phyloP scores from a whole-genome alignment of 1,140 invertebrate species.

The Meloidogyne hapla region DNA sequence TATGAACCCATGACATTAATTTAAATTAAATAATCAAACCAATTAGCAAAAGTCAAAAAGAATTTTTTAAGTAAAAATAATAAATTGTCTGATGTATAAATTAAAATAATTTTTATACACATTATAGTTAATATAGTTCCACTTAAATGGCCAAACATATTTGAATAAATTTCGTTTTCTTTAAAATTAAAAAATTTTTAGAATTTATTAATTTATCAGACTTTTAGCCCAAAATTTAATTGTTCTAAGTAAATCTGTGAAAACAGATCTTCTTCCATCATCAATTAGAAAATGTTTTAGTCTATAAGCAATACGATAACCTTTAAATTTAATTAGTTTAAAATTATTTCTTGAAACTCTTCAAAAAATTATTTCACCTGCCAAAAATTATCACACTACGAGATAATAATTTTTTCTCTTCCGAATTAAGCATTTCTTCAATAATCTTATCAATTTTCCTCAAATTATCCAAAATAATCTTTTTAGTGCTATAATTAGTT shows the following conservation, averaged over 20 bases:
- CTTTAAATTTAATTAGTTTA: background rate
- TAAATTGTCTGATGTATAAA: background rate
- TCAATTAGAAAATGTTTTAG: background rate
- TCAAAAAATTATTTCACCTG: background rate
- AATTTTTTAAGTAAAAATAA: constrained; percentile 66
- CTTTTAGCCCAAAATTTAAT: constrained; percentile 23
- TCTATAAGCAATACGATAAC: background rate
- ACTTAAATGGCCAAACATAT: constrained; percentile 70
- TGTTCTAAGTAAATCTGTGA: constrained; percentile 7
- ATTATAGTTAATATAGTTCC: constrained; percentile 70
- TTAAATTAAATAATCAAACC: background rate
- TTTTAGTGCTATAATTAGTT: background rate
- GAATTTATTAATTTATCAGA: constrained; percentile 9
- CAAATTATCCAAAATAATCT: background rate
- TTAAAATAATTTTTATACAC: background rate
- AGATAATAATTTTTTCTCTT: background rate
- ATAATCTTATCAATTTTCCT: background rate
- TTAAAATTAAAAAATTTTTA: constrained; percentile 59
- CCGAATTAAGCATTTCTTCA: background rate
- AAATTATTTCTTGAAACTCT: no score
- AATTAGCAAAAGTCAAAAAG: constrained; percentile 54
- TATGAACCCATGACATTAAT: no score
- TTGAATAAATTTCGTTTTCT: constrained; percentile 74
- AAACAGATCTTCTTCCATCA: background rate
- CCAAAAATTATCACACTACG: background rate